Conservation (phyloP, 2,113 vertebrate genomes). For the Rhinogobius similis region DNA sequence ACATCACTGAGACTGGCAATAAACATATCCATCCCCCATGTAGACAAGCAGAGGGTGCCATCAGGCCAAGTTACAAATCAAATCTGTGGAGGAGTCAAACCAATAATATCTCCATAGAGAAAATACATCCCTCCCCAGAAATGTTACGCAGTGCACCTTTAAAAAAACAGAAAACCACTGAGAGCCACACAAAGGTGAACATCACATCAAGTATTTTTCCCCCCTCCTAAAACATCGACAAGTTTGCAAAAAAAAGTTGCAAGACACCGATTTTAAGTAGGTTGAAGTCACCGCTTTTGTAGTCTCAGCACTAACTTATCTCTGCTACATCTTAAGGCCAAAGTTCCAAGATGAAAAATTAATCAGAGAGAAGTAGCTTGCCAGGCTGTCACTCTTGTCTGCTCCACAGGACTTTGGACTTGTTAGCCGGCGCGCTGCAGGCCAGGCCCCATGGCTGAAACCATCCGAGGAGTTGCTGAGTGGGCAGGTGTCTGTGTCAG, state of each 20-base stretch:
- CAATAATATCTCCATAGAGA: no score
- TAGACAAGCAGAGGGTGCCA: no score
- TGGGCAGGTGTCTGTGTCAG: slow-evolving; percentile 72
- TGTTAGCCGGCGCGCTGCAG: slow-evolving; percentile 66
- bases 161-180: background rate
- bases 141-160: background rate
- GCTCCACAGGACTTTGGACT: slow-evolving; percentile 69
- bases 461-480: slow-evolving; percentile 66
- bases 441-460: slow-evolving; percentile 63
- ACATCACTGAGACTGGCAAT: no score
- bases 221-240: slow-evolving; percentile 39
- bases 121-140: background rate
- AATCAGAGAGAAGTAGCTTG: slow-evolving; percentile 64
- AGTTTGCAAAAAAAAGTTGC: slow-evolving; percentile 49
- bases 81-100: no score
- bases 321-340: slow-evolving; percentile 63
- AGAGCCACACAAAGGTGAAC: background rate
- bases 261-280: slow-evolving; percentile 47
- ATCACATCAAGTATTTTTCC: slow-evolving; percentile 21
- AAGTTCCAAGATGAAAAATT: slow-evolving; percentile 75
- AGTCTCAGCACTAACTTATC: slow-evolving; percentile 70
- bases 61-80: no score
- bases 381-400: slow-evolving; percentile 72
- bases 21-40: no score
- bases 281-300: slow-evolving; percentile 60